phyloP scores from a whole-genome alignment of 30 jellyfish, hydroid and myxozoan genomes.

The Hydractinia echinata region DNA sequence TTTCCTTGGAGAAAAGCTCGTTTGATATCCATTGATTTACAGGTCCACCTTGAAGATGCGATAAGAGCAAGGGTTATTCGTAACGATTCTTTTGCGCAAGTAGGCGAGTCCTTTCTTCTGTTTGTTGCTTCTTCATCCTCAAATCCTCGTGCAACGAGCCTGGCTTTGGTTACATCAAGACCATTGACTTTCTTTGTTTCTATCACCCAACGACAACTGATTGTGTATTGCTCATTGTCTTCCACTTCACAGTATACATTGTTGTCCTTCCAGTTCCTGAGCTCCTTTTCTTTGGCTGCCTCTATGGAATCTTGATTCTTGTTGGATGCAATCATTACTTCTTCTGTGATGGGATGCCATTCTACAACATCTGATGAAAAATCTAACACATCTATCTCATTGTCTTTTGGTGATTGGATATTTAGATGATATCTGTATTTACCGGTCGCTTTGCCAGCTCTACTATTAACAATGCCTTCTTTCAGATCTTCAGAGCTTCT shows the following conservation, averaged over 20 bases:
- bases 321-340: slow-evolving; percentile 20
- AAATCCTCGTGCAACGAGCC: slow-evolving; percentile 47
- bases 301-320: no score
- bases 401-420: slow-evolving; percentile 22
- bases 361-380: slow-evolving; percentile 12
- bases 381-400: slow-evolving; percentile 34
- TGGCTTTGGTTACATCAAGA: no score
- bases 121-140: slow-evolving; percentile 39
- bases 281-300: no score
- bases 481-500: no score
- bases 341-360: slow-evolving; percentile 15
- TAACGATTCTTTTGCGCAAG: slow-evolving; percentile 40
- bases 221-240: no score
- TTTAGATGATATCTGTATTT: slow-evolving; percentile 22
- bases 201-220: no score
- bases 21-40: slow-evolving; percentile 35
- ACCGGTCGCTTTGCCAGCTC: no score
- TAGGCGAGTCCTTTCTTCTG: slow-evolving; percentile 36
- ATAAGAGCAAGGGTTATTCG: slow-evolving; percentile 19
- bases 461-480: no score
- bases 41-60: slow-evolving; percentile 25
- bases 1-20: slow-evolving; percentile 60
- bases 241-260: no score
- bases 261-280: no score
- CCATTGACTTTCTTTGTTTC: no score